A percentile compares a stretch with the other conserved stretches of the same genome.
Conservation (phyloP, 1,140 invertebrate genomes). For the Tetramorium alpestre region DNA sequence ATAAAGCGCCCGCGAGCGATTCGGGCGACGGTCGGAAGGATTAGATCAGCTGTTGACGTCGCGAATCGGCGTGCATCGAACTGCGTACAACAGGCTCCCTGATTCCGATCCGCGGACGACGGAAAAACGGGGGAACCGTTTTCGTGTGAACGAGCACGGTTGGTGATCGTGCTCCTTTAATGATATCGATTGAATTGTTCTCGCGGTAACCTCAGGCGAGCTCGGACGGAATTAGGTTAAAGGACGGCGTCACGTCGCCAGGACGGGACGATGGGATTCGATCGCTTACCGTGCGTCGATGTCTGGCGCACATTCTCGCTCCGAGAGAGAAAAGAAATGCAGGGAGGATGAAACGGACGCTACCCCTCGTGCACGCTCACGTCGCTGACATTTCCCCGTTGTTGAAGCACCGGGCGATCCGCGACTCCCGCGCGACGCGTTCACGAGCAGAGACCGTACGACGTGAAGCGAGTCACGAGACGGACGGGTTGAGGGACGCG, state of each 20-base stretch:
- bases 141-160: neutral
- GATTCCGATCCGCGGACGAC: neutral
- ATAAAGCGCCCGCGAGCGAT: constrained; percentile 20
- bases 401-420: neutral
- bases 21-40: neutral
- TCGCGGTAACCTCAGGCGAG: constrained; percentile 11
- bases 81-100: too few relatives aligned
- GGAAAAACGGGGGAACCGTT: neutral
- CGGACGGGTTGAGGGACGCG: neutral
- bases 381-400: constrained; percentile 25
- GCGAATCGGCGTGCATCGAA: constrained; percentile 45
- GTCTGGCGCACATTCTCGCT: constrained; percentile 47
- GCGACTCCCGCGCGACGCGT: neutral
- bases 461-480: constrained; percentile 32
- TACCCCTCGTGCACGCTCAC: constrained; percentile 43
- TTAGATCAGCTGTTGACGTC: constrained; percentile 64
- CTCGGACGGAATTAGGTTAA: constrained; percentile 56
- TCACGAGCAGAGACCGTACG: neutral
- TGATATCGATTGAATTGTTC: constrained; percentile 48
- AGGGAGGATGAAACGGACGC: neutral
- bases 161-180: constrained; percentile 33
- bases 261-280: constrained; percentile 5
- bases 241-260: constrained; percentile 26
- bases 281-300: constrained; percentile 56
- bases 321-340: neutral